These are phyloP conservation scores for Hypomecis atomaria DNA, from an alignment of 2,888 invertebrate species.

Conservation along the genomic window DNA sequence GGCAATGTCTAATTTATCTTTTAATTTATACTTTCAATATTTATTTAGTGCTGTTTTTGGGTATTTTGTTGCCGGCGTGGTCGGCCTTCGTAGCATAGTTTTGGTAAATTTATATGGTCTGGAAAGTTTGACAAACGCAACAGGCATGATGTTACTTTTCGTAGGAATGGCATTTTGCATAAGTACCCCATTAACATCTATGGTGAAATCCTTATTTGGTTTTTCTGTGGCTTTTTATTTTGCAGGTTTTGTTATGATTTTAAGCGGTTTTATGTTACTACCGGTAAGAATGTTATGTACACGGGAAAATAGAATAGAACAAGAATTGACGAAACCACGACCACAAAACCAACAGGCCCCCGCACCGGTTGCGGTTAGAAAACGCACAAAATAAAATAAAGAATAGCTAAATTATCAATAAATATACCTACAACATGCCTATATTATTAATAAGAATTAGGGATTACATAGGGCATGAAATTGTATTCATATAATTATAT, in stretches of 20 bases:
- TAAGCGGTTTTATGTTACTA: slow-evolving; percentile 52
- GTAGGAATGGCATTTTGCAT: slow-evolving; percentile 72
- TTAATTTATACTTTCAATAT: slow-evolving; percentile 68
- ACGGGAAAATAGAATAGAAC: too few relatives aligned
- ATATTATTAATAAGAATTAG: too few relatives aligned
- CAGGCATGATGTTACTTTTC: slow-evolving; percentile 72
- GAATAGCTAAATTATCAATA: too few relatives aligned
- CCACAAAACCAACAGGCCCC: too few relatives aligned
- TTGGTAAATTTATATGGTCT: slow-evolving; percentile 72
- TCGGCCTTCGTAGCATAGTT: slow-evolving; percentile 65
- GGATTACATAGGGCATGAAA: too few relatives aligned
- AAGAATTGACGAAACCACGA: too few relatives aligned
- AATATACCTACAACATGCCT: too few relatives aligned
- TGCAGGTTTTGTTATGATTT: slow-evolving; percentile 64
- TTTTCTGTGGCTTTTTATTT: slow-evolving; percentile 64
- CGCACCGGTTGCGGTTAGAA: too few relatives aligned
- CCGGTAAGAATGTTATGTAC: too few relatives aligned
- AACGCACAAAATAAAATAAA: too few relatives aligned
- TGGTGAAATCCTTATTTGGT: slow-evolving; percentile 61
- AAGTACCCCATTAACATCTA: slow-evolving; percentile 68
- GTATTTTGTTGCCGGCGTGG: slow-evolving; percentile 60
- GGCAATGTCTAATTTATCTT: slow-evolving; percentile 62
- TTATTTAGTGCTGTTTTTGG: slow-evolving; percentile 65
- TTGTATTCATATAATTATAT: too few relatives aligned
- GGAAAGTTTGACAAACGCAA: slow-evolving; percentile 75